phyloP scores from a whole-genome alignment of 2,113 vertebrate genomes.

The Alethe castanea region DNA sequence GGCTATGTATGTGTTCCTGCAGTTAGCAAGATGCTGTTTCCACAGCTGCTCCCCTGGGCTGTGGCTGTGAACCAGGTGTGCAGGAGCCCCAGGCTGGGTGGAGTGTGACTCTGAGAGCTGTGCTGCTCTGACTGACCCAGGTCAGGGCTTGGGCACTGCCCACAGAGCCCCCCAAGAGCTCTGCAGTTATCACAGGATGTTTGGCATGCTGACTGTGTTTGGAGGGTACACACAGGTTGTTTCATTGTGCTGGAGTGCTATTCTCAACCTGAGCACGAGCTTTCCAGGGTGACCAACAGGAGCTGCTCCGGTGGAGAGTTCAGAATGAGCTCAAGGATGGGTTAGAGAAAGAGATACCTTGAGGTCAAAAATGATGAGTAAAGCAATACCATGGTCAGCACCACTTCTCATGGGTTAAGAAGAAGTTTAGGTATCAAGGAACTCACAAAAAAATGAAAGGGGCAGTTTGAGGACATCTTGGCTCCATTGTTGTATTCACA shows the following conservation, averaged over 20 bases:
- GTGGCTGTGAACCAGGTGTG: neutral
- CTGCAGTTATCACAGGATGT: neutral
- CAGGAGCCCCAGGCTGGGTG: accelerated
- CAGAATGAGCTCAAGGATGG: neutral
- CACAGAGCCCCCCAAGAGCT: neutral
- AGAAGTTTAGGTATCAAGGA: neutral
- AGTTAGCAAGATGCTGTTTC: neutral
- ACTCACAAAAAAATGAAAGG: neutral
- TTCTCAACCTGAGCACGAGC: neutral
- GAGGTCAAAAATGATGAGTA: neutral
- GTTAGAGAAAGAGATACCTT: neutral
- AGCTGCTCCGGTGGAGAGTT: neutral
- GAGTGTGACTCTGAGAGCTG: accelerated
- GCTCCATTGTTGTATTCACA: neutral
- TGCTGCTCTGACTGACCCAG: accelerated
- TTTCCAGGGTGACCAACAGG: neutral
- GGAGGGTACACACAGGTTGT: neutral
- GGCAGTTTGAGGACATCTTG: neutral
- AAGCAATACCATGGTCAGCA: neutral
- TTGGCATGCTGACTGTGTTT: neutral
- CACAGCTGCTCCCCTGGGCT: neutral
- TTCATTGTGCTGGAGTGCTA: neutral
- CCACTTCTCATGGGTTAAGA: neutral
- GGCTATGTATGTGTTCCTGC: neutral
- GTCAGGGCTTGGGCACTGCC: neutral